A percentile compares a stretch with the other conserved stretches of the same genome.
Evolutionary conservation across 2,888 invertebrate genomes (phyloP).

Genomic region (Andrena hattorfiana): DNA sequence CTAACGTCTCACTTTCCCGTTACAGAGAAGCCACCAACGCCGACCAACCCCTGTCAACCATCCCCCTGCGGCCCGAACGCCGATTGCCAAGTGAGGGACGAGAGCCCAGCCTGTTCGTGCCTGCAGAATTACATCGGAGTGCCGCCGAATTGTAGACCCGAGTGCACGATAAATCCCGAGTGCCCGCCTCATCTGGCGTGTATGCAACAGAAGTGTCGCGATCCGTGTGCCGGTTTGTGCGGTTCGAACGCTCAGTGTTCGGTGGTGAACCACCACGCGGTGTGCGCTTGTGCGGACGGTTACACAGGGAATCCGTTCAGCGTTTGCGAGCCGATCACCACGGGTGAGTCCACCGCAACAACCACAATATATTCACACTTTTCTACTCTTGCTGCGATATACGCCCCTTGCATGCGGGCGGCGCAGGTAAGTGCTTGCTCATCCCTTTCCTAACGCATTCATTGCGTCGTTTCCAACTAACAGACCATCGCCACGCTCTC

Average conservation of each 20-base stretch:
- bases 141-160: constrained; percentile 87
- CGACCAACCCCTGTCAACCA: constrained; percentile 86
- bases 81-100: constrained; percentile 86
- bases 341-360: constrained; percentile 74
- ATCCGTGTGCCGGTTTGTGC: constrained; percentile 88
- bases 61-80: constrained; percentile 87
- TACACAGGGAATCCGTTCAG: constrained; percentile 87
- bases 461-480: constrained; percentile 5
- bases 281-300: constrained; percentile 86
- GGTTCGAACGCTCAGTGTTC: constrained; percentile 86
- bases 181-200: constrained; percentile 87
- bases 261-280: constrained; percentile 87
- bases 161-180: constrained; percentile 87
- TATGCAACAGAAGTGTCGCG: constrained; percentile 87
- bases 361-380: not conserved
- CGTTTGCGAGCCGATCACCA: constrained; percentile 80
- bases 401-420: constrained; percentile 67
- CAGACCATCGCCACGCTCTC: not conserved
- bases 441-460: constrained; percentile 25
- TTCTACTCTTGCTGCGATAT: constrained; percentile 3
- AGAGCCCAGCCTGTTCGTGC: constrained; percentile 87
- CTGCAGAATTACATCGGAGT: constrained; percentile 86
- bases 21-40: constrained; percentile 66
- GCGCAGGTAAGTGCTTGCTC: constrained; percentile 77
- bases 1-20: not conserved